phyloP scores from a whole-genome alignment of 2,888 invertebrate genomes.

The Luperina testacea region DNA sequence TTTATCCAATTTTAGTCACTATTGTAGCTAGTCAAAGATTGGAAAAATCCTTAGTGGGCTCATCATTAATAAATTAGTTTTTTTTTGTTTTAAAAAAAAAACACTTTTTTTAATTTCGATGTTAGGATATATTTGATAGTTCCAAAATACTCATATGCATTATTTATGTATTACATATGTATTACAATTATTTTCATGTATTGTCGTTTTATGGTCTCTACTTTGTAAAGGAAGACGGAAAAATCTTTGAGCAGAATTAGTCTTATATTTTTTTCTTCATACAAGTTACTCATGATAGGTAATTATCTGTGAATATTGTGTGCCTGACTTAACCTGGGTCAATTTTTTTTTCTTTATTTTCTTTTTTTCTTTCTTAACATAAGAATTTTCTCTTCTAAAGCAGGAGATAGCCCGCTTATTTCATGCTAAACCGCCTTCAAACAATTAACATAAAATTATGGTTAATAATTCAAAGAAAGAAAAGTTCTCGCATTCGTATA shows the following conservation, averaged over 20 bases:
- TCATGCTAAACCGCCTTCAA: background rate
- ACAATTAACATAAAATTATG: slow-evolving; percentile 22
- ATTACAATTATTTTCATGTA: background rate
- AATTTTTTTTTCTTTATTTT: too few species aligned
- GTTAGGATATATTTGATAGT: background rate
- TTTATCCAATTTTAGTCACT: background rate
- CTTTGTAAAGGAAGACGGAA: too few species aligned
- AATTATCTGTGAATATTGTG: too few species aligned
- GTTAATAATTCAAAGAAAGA: background rate
- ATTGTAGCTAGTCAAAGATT: background rate
- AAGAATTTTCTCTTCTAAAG: background rate
- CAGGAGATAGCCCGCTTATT: background rate
- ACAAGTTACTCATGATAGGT: background rate
- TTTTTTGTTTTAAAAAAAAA: background rate
- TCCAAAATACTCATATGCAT: background rate
- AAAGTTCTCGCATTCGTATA: background rate
- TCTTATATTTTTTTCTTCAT: background rate
- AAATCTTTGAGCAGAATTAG: background rate
- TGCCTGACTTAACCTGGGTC: too few species aligned
- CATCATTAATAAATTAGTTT: background rate
- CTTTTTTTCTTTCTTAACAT: too few species aligned
- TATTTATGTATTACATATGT: background rate
- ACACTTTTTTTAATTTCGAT: background rate
- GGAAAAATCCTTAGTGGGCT: background rate
- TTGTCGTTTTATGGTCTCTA: background rate